phyloP scores from a whole-genome alignment of 1,140 invertebrate genomes.

The Apocrypta bakeri region DNA sequence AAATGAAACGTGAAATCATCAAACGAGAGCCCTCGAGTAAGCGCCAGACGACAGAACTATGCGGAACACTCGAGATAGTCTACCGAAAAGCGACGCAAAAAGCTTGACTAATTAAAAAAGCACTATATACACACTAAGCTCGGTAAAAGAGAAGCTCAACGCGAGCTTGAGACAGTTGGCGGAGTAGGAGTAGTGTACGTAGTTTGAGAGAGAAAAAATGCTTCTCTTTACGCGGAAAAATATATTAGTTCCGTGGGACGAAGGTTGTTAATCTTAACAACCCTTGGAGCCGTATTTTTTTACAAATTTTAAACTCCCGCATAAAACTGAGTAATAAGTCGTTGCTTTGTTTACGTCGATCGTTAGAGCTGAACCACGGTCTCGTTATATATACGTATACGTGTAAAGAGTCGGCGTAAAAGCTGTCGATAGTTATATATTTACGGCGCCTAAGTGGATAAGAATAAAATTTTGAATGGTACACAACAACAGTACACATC shows the following conservation, averaged over 20 bases:
- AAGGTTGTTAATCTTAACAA: not conserved
- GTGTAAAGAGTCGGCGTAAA: too few relatives aligned
- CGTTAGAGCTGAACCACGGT: too few relatives aligned
- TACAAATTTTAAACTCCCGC: not conserved
- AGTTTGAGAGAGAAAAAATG: not conserved
- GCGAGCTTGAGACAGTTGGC: not conserved
- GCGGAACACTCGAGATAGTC: not conserved
- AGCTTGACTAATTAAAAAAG: conserved; percentile 5
- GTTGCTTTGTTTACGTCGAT: too few relatives aligned
- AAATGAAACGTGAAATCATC: not conserved
- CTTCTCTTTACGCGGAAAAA: not conserved
- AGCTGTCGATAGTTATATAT: too few relatives aligned
- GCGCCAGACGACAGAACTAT: not conserved
- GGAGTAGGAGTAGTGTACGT: not conserved
- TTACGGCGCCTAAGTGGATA: too few relatives aligned
- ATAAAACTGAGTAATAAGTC: not conserved
- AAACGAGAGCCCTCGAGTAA: not conserved
- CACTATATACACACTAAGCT: not conserved
- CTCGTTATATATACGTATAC: too few relatives aligned
- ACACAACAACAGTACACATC: too few relatives aligned
- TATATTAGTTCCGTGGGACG: not conserved
- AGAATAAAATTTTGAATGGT: too few relatives aligned
- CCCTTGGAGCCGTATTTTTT: not conserved
- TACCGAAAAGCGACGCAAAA: not conserved
- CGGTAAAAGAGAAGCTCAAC: not conserved